Evolutionary conservation across 2,888 invertebrate genomes (phyloP), one percentile per base, ranked within the genome.

Genomic region (Pimpla rufipes): DNA sequence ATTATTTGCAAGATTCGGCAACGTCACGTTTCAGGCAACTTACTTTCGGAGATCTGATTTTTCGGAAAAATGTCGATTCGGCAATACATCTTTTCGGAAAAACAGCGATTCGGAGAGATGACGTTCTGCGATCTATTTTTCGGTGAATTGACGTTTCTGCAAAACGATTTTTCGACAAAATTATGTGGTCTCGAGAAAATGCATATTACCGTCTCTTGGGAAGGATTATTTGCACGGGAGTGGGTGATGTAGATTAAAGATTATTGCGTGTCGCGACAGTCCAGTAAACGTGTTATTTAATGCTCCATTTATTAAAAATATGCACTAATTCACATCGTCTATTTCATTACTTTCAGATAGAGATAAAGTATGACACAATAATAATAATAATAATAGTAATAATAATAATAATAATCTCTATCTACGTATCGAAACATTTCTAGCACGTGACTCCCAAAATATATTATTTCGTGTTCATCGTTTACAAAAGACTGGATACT

Each of bases 271-370:
- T n/a, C 11, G 35, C 55, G 64, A 82, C 10, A 29, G 13, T 23
- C 35, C 37, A 18, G 37, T 81, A 52, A 55, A 80, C 57, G 50
- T 83, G 70, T 88, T 81, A 88, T 90, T 90, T 89, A 85, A 90
- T 89, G 89, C 89, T 92, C 92, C 92, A 92, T 93, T 92, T 93
- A 93, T 93, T 93, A 93, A 93, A 93, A 93, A 93, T 93, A 93
- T 93, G 88, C 92, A 90, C 89, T 92, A 91, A 90, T 92, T 92
- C 90, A 92, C 90, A 91, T 90, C 86, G 88, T 89, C 89, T 90
- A 90, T 90, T 90, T 87, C 89, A 89, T 91, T 91, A 92, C 91
- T 93, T 93, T 92, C 92, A 91, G 87, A 90, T 85, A 87, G 88
- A 90, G 85, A 52, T 90, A 88, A 87, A 90, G 88, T 88, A 88